Evolutionary conservation across 2,797 vertebrate species (phyloP).

Genomic region (Thalassophryne amazonica): DNA sequence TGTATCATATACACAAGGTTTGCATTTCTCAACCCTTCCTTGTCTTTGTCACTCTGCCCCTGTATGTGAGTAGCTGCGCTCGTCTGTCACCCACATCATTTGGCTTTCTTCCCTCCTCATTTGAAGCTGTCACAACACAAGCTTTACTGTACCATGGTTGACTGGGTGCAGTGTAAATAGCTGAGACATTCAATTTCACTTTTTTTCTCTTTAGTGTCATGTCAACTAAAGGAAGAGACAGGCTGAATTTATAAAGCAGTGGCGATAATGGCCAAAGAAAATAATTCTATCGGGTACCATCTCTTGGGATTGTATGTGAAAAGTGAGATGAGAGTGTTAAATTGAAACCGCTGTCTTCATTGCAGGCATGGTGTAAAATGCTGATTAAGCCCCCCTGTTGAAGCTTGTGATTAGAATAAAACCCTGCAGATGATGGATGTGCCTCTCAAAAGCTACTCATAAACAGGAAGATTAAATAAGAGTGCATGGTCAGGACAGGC

Average conservation of each 20-base stretch:
- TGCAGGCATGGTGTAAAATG: slow-evolving; percentile 48
- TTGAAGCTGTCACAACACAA: slow-evolving; percentile 8
- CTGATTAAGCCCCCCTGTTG: slow-evolving; percentile 37
- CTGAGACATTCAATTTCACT: slow-evolving; percentile 21
- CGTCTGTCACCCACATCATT: slow-evolving; percentile 16
- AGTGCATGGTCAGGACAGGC: too few species aligned
- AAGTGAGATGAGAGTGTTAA: slow-evolving; percentile 27
- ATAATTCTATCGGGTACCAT: slow-evolving; percentile 8
- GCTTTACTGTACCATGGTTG: not conserved
- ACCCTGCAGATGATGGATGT: slow-evolving; percentile 41
- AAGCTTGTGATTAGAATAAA: slow-evolving; percentile 43
- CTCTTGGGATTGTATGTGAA: slow-evolving; percentile 10
- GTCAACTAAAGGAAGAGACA: not conserved
- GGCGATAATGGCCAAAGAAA: slow-evolving; percentile 9
- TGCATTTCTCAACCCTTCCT: not conserved
- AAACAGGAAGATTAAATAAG: slow-evolving; percentile 29
- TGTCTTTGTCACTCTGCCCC: slow-evolving; percentile 11
- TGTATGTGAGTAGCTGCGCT: slow-evolving; percentile 3
- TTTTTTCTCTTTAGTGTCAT: slow-evolving; percentile 15
- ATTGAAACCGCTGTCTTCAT: slow-evolving; percentile 37
- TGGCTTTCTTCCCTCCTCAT: slow-evolving; percentile 6
- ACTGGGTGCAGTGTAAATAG: slow-evolving; percentile 7
- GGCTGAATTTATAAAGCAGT: slow-evolving; percentile 10
- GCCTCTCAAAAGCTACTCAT: slow-evolving; percentile 21
- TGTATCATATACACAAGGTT: not conserved